Base-by-base conservation (phyloP, 2,113 vertebrate genomes). In the Forbesichthys agassizii region DNA sequence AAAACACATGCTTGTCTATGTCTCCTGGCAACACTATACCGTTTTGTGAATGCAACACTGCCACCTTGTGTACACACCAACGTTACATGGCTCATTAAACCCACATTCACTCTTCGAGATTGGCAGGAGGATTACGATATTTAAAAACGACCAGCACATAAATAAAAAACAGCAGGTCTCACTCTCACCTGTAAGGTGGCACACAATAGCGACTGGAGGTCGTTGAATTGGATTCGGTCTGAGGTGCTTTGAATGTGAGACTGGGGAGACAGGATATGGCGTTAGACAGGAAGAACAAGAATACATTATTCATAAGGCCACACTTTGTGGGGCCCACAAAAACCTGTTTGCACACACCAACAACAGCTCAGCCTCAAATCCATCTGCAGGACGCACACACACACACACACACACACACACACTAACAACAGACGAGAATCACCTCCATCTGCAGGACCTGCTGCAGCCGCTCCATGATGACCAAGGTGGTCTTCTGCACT, bases 371-470 rank as follows among this genome's bases (percentile, higher is more conserved):
- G 33, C 36, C 3, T 9, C 0, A 20, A 11, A 33, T 12, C 12
- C 16, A n/a, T 13, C 12, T 62, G 60, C 8, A 46, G 18, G 9
- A 54, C 16, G 9, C 51, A 9, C 56, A 8, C 27, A 55, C 6
- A 14, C 14, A 7, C 3, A 3, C 18, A 9, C 11, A 13, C 51
- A 9, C 56, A 8, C 27, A 55, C 14, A 14, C 14, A 7, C 3
- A 3, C 18, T 5, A 8, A 8, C 27, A 27, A 27, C 27, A 27
- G 27, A 2, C 27, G 27, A 11, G 11, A 5, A 85, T 73, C 70
- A 99, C 98, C 96, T 99, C 98, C 98, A 99, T 99, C 91, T 99
- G 98, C 33, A 99, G 93, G 81, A 99, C 98, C 91, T 98, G 98
- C 89, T 98, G 96, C 58, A 99, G 93, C 14, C 98, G 76, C 77